A percentile compares a stretch with the other conserved stretches of the same genome.
phyloP scores from a whole-genome alignment of 2,888 invertebrate genomes.

The Seladonia tumulorum region DNA sequence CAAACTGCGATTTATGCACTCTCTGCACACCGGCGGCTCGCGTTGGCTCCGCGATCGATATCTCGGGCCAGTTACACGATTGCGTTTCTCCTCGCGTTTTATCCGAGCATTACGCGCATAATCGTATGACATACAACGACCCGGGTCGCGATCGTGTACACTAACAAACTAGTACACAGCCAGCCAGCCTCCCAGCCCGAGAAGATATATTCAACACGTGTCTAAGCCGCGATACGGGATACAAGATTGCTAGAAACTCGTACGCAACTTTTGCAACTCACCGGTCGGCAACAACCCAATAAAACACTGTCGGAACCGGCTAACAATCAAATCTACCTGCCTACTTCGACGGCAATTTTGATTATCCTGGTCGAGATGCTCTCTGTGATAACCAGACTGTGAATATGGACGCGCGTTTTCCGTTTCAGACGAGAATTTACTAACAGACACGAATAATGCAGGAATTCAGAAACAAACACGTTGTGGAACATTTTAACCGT shows the following conservation, averaged over 20 bases:
- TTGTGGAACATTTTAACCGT: too few relatives aligned
- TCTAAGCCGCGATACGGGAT: slow-evolving; percentile 45
- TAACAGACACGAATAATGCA: too few relatives aligned
- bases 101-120: slow-evolving; percentile 55
- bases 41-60: slow-evolving; percentile 50
- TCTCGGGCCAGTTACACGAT: slow-evolving; percentile 55
- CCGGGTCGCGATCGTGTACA: slow-evolving; percentile 47
- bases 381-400: background rate
- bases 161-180: slow-evolving; percentile 1
- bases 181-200: slow-evolving; percentile 8
- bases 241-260: slow-evolving; percentile 49
- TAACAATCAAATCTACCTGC: background rate
- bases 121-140: slow-evolving; percentile 62
- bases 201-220: slow-evolving; percentile 54
- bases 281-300: background rate
- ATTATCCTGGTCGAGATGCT: background rate
- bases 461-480: too few relatives aligned
- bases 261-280: background rate
- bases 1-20: slow-evolving; percentile 28
- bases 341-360: background rate
- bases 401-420: background rate
- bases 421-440: background rate
- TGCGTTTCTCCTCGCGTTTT: slow-evolving; percentile 54
- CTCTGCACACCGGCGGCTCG: slow-evolving; percentile 34
- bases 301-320: background rate